Conservation (phyloP, 2,888 invertebrate species). For the Rhingia campestris region DNA sequence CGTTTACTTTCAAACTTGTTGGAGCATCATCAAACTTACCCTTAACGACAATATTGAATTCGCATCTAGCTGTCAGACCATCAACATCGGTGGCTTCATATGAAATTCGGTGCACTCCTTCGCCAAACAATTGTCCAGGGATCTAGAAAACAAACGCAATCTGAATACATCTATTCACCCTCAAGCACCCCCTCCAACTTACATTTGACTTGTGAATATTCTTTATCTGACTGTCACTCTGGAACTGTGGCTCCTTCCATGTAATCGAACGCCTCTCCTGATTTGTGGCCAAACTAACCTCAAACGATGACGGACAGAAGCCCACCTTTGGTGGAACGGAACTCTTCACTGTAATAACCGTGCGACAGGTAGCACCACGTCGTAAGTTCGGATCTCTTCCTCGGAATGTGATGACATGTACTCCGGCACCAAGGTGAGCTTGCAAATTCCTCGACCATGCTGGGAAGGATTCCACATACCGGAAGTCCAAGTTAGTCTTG, state of each 20-base stretch:
- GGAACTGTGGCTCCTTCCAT: constrained; percentile 87
- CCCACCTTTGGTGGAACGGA: constrained; percentile 84
- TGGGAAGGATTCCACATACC: constrained; percentile 85
- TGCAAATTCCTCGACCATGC: constrained; percentile 86
- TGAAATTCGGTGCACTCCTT: constrained; percentile 86
- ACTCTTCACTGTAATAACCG: constrained; percentile 85
- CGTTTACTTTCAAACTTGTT: no score
- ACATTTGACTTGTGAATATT: constrained; percentile 86
- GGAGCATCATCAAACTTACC: no score
- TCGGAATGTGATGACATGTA: constrained; percentile 85
- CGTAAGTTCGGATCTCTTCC: constrained; percentile 85
- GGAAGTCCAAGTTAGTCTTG: constrained; percentile 87
- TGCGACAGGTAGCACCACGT: constrained; percentile 85
- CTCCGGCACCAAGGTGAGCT: constrained; percentile 85
- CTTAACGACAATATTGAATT: constrained; percentile 86
- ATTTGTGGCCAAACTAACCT: constrained; percentile 84
- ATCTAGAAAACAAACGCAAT: constrained; percentile 80
- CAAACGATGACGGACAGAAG: constrained; percentile 86
- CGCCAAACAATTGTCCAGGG: constrained; percentile 85
- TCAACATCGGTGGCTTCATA: constrained; percentile 87
- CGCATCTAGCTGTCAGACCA: constrained; percentile 86
- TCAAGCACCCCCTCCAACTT: constrained; percentile 74
- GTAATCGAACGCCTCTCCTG: constrained; percentile 84
- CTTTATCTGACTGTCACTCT: constrained; percentile 83
- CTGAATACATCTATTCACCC: neutral